phyloP scores from a whole-genome alignment of 2,113 vertebrate species.

The Macrotis lagotis region DNA sequence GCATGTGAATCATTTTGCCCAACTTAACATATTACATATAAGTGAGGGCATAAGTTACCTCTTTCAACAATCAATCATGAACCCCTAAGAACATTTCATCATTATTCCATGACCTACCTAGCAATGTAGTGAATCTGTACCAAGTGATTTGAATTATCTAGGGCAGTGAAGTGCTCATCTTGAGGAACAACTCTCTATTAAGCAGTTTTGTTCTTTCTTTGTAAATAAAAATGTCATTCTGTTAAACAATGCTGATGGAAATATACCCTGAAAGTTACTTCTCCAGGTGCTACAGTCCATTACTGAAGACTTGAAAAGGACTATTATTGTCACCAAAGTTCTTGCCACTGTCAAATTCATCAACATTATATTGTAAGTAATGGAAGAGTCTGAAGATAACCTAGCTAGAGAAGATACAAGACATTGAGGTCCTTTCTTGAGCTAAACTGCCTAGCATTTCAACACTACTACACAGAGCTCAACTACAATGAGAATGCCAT shows the following conservation, averaged over 20 bases:
- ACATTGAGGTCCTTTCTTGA: too few relatives aligned
- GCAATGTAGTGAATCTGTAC: neutral
- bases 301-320: neutral
- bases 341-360: neutral
- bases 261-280: neutral
- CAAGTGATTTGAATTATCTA: neutral
- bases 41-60: neutral
- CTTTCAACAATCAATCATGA: neutral
- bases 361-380: neutral
- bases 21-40: neutral
- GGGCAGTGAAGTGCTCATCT: neutral
- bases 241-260: neutral
- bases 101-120: neutral
- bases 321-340: neutral
- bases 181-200: neutral
- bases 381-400: too few relatives aligned
- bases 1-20: neutral
- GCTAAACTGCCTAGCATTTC: too few relatives aligned
- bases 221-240: neutral
- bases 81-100: neutral
- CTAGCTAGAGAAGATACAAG: too few relatives aligned
- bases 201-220: neutral
- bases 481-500: too few relatives aligned
- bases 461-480: too few relatives aligned
- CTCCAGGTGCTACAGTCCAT: neutral